phyloP scores from a whole-genome alignment of 1,140 invertebrate genomes.

The Papilio xuthus region DNA sequence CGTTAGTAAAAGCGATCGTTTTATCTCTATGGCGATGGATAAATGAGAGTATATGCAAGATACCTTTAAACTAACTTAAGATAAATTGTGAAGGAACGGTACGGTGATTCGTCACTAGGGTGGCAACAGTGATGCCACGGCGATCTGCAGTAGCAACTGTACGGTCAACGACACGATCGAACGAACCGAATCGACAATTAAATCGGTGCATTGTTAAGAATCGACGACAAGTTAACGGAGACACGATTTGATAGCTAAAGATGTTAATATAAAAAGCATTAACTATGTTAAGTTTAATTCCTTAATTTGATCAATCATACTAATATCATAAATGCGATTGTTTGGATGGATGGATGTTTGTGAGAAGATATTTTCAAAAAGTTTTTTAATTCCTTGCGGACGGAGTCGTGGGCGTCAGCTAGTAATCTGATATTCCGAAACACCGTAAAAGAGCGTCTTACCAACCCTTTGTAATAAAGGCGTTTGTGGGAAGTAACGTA shows the following conservation, averaged over 20 bases:
- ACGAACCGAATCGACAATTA: conserved; percentile 58
- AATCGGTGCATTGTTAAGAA: conserved; percentile 59
- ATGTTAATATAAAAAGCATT: conserved; percentile 12
- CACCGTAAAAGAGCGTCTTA: no score
- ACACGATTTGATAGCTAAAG: background rate
- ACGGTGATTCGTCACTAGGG: background rate
- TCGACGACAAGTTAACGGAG: conserved; percentile 42
- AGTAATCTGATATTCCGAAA: no score
- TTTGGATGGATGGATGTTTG: no score
- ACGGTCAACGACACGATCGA: conserved; percentile 65
- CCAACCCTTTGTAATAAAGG: background rate
- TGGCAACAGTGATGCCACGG: conserved; percentile 46
- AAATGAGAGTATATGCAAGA: background rate
- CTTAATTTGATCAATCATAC: background rate
- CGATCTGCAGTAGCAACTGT: conserved; percentile 54
- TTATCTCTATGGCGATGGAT: background rate
- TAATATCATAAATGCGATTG: no score
- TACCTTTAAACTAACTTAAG: background rate
- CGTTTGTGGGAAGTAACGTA: background rate
- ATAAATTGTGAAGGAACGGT: conserved; percentile 2
- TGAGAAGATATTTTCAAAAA: no score
- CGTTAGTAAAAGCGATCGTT: background rate
- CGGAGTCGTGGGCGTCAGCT: no score
- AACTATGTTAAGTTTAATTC: background rate
- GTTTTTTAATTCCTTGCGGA: no score